A percentile compares a stretch with the other conserved stretches of the same genome.
Evolutionary conservation across 2,888 invertebrate genomes (phyloP).

Genomic region (Melanophora roralis): DNA sequence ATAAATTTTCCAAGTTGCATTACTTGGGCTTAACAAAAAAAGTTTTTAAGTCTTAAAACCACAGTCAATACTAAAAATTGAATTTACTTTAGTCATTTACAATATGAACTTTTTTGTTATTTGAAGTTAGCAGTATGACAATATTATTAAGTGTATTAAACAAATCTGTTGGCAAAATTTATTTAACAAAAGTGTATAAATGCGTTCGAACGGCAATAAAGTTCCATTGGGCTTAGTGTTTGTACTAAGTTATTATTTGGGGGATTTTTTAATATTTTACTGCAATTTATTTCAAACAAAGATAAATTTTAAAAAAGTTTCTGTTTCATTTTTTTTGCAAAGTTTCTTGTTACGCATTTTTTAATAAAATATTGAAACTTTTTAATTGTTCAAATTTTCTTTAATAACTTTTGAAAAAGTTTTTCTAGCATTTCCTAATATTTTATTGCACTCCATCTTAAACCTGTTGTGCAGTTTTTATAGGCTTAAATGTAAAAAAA

Average conservation of each 20-base stretch:
- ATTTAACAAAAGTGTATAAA: neutral
- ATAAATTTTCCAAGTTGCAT: neutral
- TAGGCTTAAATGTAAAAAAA: neutral
- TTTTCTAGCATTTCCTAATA: neutral
- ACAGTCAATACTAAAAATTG: neutral
- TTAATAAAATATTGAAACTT: constrained; percentile 6
- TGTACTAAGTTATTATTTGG: neutral
- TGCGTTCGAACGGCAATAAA: neutral
- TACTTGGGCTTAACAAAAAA: neutral
- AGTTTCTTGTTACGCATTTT: neutral
- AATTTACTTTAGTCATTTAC: constrained; percentile 4
- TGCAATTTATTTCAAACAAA: constrained; percentile 11
- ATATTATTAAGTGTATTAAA: neutral
- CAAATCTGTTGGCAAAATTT: constrained; percentile 31
- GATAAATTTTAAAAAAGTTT: constrained; percentile 47
- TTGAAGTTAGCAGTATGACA: neutral
- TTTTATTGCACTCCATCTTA: constrained; percentile 1
- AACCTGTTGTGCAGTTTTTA: neutral
- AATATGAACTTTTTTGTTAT: constrained; percentile 1
- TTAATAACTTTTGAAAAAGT: neutral
- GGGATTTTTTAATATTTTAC: constrained; percentile 32
- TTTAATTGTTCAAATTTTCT: constrained; percentile 30
- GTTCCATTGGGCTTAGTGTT: neutral
- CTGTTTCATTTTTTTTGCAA: constrained; percentile 1
- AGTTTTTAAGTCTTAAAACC: neutral